phyloP scores from a whole-genome alignment of 2,113 vertebrate genomes.

The Cyphomyrus plagiostoma region DNA sequence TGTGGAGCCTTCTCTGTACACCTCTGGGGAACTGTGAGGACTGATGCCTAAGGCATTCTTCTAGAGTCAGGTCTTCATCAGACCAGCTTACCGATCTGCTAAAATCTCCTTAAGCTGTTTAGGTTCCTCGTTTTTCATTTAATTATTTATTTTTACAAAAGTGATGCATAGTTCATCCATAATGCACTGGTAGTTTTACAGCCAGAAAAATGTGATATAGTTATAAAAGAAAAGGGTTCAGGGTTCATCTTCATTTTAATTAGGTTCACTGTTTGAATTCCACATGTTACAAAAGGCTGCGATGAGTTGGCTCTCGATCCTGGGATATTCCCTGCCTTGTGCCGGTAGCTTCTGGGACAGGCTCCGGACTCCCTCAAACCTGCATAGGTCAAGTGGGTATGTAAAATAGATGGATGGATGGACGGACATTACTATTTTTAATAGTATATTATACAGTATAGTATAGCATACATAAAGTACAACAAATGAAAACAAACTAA shows the following conservation, averaged over 20 bases:
- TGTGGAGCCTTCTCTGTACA: neutral
- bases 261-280: neutral
- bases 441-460: no score
- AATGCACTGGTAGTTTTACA: neutral
- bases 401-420: neutral
- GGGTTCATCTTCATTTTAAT: neutral
- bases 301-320: neutral
- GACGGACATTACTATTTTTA: no score
- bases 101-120: neutral
- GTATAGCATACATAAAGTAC: neutral
- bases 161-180: neutral
- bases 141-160: neutral
- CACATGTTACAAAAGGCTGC: neutral
- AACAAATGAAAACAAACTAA: neutral
- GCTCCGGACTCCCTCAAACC: neutral
- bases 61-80: neutral
- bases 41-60: neutral
- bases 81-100: neutral
- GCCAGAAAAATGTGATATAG: neutral
- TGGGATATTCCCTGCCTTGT: neutral
- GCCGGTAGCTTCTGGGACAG: neutral
- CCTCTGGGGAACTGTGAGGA: neutral
- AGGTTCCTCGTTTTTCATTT: no score
- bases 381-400: neutral
- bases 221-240: neutral